Evolutionary conservation across 2,113 vertebrate genomes (phyloP), one percentile per base, ranked within the genome.

Genomic region (Petrocephalus microphthalmus): DNA sequence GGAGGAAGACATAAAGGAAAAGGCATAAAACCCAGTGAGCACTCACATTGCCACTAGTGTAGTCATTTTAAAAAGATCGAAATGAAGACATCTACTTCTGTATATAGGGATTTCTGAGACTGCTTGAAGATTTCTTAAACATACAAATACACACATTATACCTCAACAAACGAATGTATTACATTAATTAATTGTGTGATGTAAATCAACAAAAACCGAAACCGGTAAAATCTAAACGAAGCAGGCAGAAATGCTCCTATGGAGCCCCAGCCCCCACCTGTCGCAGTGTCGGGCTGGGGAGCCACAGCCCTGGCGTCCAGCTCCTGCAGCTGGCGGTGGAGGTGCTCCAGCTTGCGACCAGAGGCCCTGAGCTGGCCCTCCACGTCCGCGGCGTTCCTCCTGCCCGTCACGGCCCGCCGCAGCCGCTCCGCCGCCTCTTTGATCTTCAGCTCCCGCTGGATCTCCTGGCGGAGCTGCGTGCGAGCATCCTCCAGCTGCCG

Each of bases 361-460:
- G 95, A 96, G 20, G 88, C 95, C 74, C 92, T 94, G 11, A 96
- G 92, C 86, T 95, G 94, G 13, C 92, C 95, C 54, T 95, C 94
- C 47, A 96, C 95, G 0, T 95, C 93, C 0, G 95, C 93, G 0
- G 94, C 94, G 0, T 89, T 95, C 90, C 93, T 95, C 37, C 93
- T 93, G 88, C 93, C 95, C 87, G 94, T 95, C 56, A 95, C 91
- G 0, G 94, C 95, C 5, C 94, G 91, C 13, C 94, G 92, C 57
- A 96, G 85, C 25, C 95, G 89, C 91, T 96, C 95, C 0, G 95
- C 95, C 0, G 94, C 95, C 87, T 96, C 95, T 88, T 96, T 96
- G 89, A 96, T 96, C 92, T 95, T 96, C 89, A 96, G 90, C 90
- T 96, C 95, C 0, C 93, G 89, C 89, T 96, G 96, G 92, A 96